Evolutionary conservation across 2,113 vertebrate species (phyloP), one percentile per base, ranked within the genome.

Genomic region (Butorides virescens): DNA sequence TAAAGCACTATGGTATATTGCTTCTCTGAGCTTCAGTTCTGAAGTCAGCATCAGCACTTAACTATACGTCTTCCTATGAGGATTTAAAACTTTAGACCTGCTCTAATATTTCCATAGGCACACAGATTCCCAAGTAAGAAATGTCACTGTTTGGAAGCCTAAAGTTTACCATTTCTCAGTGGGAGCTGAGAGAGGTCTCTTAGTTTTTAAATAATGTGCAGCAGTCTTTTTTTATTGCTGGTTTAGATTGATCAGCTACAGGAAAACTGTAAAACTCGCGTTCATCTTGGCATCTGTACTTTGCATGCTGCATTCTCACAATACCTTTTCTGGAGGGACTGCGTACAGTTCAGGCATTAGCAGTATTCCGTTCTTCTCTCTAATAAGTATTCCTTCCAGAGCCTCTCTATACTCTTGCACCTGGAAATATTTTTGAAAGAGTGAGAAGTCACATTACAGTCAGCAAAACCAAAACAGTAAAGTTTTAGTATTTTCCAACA

Each of bases 381-480:
- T 96, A 95, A 99, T 99, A 88, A 99, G 98, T 97, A 99, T 96
- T 56, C 98, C 99, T 74, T 99, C 99, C 95, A 99, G 97, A 36
- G 99, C 99, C 74, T 99, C 99, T 49, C 98, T 98, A 88, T 99
- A 99, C 95, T 99, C 99, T 96, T 99, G 98, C 42, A 99, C 98
- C 99, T 99, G 94, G 29, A 88, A 80, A n/a, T 55, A 66, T 90
- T 92, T 88, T 93, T 29, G 49, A 55, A 32, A 59, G 14, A 59
- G 14, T 30, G 32, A 92, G 47, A 94, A 62, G 14, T 65, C 49
- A 91, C 16, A 50, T 13, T 72, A 19, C 25, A 62, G 53, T 44
- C 77, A 77, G n/a, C 10, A 83, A 46, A 95, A 79, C 4, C 1
- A 1, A 74, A 73, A 30, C 5, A 61, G 46, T 36, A 19, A 70